phyloP scores from a whole-genome alignment of 2,113 vertebrate species.

The Salvelinus alpinus region DNA sequence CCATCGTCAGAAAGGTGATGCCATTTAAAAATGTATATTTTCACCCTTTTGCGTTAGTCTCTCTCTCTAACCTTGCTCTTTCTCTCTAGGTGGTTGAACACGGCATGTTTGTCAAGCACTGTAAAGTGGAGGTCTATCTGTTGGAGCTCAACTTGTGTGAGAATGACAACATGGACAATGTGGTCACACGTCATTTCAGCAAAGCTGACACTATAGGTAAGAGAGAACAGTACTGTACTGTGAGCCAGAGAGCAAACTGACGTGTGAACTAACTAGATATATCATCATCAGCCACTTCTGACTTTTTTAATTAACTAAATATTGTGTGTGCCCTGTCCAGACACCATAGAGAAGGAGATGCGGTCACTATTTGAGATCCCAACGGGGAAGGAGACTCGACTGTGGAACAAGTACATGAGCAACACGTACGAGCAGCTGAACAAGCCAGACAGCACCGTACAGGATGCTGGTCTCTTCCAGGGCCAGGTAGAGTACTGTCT shows the following conservation, averaged over 20 bases:
- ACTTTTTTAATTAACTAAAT: not conserved
- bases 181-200: conserved; percentile 90
- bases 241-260: not conserved
- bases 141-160: conserved; percentile 93
- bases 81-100: conserved; percentile 89
- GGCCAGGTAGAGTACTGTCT: conserved; percentile 81
- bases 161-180: conserved; percentile 85
- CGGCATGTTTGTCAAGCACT: conserved; percentile 97
- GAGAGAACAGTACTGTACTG: not conserved
- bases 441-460: conserved; percentile 92
- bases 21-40: not conserved
- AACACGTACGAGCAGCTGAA: conserved; percentile 90
- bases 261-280: not conserved
- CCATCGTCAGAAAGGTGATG: conserved; percentile 92
- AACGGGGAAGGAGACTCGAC: conserved; percentile 85
- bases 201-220: conserved; percentile 94
- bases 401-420: conserved; percentile 96
- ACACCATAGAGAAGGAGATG: conserved; percentile 93
- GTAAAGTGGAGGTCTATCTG: conserved; percentile 97
- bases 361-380: conserved; percentile 88
- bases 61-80: not conserved
- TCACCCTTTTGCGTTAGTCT: not conserved
- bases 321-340: conserved; percentile 58
- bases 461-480: conserved; percentile 93
- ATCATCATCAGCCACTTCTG: not conserved